phyloP scores from a whole-genome alignment of 2,113 vertebrate genomes.

The Engystomops pustulosus region DNA sequence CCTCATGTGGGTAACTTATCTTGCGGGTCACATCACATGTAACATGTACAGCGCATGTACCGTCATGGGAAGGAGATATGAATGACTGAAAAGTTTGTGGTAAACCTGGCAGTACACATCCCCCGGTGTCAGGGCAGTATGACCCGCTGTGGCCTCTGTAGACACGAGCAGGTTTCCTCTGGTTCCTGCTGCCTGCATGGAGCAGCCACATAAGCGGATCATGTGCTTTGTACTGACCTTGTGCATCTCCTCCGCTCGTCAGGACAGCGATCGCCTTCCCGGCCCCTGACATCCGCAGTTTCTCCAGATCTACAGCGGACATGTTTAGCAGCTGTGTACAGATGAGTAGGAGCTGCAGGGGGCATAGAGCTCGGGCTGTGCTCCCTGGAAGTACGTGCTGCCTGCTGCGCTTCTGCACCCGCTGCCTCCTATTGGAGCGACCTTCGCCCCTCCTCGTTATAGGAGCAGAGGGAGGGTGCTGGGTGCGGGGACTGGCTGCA shows the following conservation, averaged over 20 bases:
- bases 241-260: slow-evolving; percentile 94
- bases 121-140: too few relatives aligned
- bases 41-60: too few relatives aligned
- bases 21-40: too few relatives aligned
- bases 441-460: slow-evolving; percentile 38
- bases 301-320: slow-evolving; percentile 62
- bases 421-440: slow-evolving; percentile 16
- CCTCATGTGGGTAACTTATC: too few relatives aligned
- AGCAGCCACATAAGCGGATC: slow-evolving; percentile 15
- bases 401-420: neutral
- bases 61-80: too few relatives aligned
- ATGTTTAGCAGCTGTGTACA: neutral
- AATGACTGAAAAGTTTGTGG: too few relatives aligned
- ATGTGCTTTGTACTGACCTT: slow-evolving; percentile 77
- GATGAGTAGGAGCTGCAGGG: neutral
- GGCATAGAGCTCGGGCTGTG: neutral
- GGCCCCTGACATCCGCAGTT: slow-evolving; percentile 80
- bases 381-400: slow-evolving; percentile 1
- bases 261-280: slow-evolving; percentile 89
- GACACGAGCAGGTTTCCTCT: too few relatives aligned
- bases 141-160: too few relatives aligned
- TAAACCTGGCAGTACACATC: too few relatives aligned
- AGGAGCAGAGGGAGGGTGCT: too few relatives aligned
- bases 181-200: too few relatives aligned
- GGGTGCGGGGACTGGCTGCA: too few relatives aligned